Evolutionary conservation across 2,888 invertebrate genomes (phyloP), one percentile per base, ranked within the genome.

Genomic region (Rotaria magnacalcarata): DNA sequence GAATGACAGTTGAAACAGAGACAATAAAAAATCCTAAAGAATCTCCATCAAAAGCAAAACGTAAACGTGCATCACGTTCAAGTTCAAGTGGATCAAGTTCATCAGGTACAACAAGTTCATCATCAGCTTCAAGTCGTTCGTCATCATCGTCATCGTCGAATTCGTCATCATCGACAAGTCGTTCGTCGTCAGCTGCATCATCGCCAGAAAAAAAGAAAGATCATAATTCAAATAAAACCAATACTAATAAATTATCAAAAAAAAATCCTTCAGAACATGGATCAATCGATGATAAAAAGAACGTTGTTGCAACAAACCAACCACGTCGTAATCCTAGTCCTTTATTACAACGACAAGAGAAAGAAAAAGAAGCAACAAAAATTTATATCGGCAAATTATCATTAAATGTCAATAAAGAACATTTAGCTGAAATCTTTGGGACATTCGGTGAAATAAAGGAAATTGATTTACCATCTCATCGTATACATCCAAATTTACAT

Each of bases 311-410:
- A 47, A 10, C 43, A 4, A 43, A n/a, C 47, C 24, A 7, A 80
- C 47, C 43, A 80, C 80, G 14, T 24, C 80, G 47, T 43, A 43
- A 8, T 47, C 24, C 80, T 47, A 80, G 47, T n/a, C 43, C 47
- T 11, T 24, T 43, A 14, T 41, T 24, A 47, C 80, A 47, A n/a
- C 21, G 47, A 52, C 85, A 86, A 86, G 86, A 86, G 67, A 52
- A 43, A 56, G 54, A 34, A 34, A 84, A 86, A 85, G 56, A 85
- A 75, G 52, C 97, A 0, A 95, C 95, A 0, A 95, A 97, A 89
- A 96, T 98, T 89, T 97, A 97, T 90, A 94, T 98, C 87, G 97
- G 96, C 0, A 94, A 95, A 19, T 92, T 98, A 87, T 96, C 97
- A 0, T 92, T 96, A 47, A 98, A 98, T 90, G 96, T 98, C 2